Evolutionary conservation across 1,140 invertebrate species (phyloP).

Genomic region (Rhyacophila brunnea): DNA sequence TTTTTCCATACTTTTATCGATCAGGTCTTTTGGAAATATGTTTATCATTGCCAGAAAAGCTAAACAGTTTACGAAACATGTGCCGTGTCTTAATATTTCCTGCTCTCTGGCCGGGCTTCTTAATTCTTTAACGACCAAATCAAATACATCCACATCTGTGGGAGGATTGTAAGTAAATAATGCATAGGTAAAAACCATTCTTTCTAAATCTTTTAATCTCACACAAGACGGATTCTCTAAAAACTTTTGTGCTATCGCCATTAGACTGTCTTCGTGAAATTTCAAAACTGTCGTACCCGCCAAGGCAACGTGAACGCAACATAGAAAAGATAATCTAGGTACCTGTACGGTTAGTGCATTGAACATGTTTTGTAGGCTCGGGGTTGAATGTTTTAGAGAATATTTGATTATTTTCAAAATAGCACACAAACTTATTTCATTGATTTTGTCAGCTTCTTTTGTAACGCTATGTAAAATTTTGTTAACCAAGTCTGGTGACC

Average conservation of each 20-base stretch:
- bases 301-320: conserved; percentile 56
- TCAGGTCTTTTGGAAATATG: conserved; percentile 54
- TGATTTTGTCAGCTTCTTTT: conserved; percentile 42
- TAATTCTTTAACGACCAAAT: conserved; percentile 50
- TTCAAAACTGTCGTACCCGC: conserved; percentile 48
- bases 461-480: conserved; percentile 46
- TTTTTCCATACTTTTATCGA: conserved; percentile 45
- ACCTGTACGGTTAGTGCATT: conserved; percentile 42
- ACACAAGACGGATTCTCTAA: conserved; percentile 38
- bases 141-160: conserved; percentile 45
- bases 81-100: conserved; percentile 52
- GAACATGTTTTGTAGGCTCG: conserved; percentile 40
- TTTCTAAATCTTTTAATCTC: conserved; percentile 65
- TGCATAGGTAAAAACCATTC: conserved; percentile 52
- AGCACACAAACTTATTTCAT: conserved; percentile 52
- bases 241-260: conserved; percentile 45
- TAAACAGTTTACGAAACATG: conserved; percentile 46
- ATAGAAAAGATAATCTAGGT: conserved; percentile 44
- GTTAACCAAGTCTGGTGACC: conserved; percentile 42
- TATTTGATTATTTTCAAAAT: conserved; percentile 56
- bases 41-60: conserved; percentile 49
- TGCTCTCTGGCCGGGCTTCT: conserved; percentile 38
- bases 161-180: conserved; percentile 51
- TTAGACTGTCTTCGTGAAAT: conserved; percentile 42
- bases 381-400: conserved; percentile 39